Evolutionary conservation across 1,140 invertebrate species (phyloP).

Genomic region (Drosophila punjabiensis): DNA sequence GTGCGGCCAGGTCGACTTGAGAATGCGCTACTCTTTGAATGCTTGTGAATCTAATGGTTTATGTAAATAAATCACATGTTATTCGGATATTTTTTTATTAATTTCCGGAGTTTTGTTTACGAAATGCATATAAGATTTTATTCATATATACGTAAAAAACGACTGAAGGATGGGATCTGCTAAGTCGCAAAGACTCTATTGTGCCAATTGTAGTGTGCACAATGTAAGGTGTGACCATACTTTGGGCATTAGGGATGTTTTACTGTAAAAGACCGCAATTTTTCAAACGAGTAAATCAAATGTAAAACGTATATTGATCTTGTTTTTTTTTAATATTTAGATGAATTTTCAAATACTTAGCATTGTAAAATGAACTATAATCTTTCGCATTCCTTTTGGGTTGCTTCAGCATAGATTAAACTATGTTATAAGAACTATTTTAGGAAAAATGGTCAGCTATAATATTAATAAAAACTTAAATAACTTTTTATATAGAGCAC

Average conservation of each 20-base stretch:
- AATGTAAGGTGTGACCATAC: not conserved
- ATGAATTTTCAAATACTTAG: too few relatives aligned
- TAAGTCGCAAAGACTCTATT: not conserved
- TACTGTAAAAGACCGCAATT: not conserved
- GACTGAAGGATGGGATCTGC: fast-evolving
- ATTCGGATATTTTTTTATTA: too few relatives aligned
- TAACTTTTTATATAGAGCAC: too few relatives aligned
- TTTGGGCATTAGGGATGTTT: not conserved
- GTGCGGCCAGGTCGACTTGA: not conserved
- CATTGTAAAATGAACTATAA: too few relatives aligned
- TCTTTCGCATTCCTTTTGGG: too few relatives aligned
- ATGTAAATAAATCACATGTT: too few relatives aligned
- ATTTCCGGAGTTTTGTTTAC: not conserved
- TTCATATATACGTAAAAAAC: not conserved
- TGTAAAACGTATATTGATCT: not conserved
- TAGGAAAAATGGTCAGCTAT: too few relatives aligned
- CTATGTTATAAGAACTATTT: too few relatives aligned
- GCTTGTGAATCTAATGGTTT: not conserved
- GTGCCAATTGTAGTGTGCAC: not conserved
- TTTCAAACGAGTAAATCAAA: not conserved
- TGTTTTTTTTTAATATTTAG: too few relatives aligned
- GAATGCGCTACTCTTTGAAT: not conserved
- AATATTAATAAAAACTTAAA: too few relatives aligned
- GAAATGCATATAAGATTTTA: too few relatives aligned
- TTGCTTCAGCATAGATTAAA: too few relatives aligned